Conservation (phyloP, 2,888 invertebrate genomes). For the Fragum sueziense region DNA sequence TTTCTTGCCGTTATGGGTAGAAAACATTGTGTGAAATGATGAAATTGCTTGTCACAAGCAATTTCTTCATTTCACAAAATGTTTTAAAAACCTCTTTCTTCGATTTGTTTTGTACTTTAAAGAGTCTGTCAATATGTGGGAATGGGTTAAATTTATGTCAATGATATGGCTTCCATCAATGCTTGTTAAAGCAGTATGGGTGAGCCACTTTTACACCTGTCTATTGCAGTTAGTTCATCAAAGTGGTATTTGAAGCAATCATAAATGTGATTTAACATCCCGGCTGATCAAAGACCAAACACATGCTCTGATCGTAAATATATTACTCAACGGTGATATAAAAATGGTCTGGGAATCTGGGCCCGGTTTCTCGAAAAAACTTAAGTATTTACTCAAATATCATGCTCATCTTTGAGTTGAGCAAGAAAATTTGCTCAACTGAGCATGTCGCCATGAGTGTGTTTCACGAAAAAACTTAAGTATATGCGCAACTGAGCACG, state of each 20-base stretch:
- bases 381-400: too few relatives aligned
- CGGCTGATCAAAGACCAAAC: background rate
- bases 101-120: background rate
- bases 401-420: too few relatives aligned
- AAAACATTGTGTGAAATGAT: conserved; percentile 3
- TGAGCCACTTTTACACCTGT: background rate
- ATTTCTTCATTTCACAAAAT: background rate
- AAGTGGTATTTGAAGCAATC: background rate
- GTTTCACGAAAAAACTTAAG: too few relatives aligned
- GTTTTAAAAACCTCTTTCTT: background rate
- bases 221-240: background rate
- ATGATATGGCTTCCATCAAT: too few relatives aligned
- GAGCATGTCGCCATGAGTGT: too few relatives aligned
- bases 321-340: background rate
- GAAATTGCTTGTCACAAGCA: conserved; percentile 5
- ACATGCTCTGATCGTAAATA: background rate
- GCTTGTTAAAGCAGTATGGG: too few relatives aligned
- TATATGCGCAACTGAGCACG: too few relatives aligned
- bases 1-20: too few relatives aligned
- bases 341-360: background rate
- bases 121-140: too few relatives aligned
- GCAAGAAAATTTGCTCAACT: too few relatives aligned
- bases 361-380: too few relatives aligned
- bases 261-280: background rate
- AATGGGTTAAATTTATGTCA: too few relatives aligned